Percentiles rank a stretch among this genome's conserved stretches.
Conservation (phyloP, 2,888 invertebrate genomes). For the Acrocyrtus sp. region DNA sequence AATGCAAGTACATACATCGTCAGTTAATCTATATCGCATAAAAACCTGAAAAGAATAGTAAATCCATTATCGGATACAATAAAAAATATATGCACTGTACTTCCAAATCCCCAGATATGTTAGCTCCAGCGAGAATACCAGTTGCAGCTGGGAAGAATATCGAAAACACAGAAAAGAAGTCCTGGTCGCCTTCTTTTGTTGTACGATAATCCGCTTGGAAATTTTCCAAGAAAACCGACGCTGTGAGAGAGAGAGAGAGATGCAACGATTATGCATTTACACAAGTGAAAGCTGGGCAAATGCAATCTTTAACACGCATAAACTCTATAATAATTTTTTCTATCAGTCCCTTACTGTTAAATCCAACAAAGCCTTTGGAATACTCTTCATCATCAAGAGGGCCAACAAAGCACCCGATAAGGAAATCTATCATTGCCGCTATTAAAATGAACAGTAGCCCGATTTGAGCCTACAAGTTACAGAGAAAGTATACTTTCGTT, state of each 20-base stretch:
- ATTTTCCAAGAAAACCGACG: constrained; percentile 77
- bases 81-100: constrained; percentile 68
- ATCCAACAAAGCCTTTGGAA: constrained; percentile 70
- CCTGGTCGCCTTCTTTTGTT: constrained; percentile 79
- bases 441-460: constrained; percentile 68
- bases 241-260: constrained; percentile 69
- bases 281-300: too few relatives aligned
- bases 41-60: too few relatives aligned
- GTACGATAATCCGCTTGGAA: constrained; percentile 81
- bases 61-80: neutral
- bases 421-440: constrained; percentile 69
- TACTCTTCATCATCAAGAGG: constrained; percentile 66
- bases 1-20: too few relatives aligned
- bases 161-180: constrained; percentile 95
- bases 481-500: constrained; percentile 33
- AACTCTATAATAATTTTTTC: neutral
- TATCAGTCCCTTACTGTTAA: constrained; percentile 63
- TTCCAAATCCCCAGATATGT: constrained; percentile 96
- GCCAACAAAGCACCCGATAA: constrained; percentile 69
- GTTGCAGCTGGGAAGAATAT: constrained; percentile 92
- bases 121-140: constrained; percentile 96
- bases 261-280: neutral
- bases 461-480: constrained; percentile 70
- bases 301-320: neutral
- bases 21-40: too few relatives aligned